phyloP scores from a whole-genome alignment of 2,113 vertebrate genomes.

The Cyprinodon brontotheroides region DNA sequence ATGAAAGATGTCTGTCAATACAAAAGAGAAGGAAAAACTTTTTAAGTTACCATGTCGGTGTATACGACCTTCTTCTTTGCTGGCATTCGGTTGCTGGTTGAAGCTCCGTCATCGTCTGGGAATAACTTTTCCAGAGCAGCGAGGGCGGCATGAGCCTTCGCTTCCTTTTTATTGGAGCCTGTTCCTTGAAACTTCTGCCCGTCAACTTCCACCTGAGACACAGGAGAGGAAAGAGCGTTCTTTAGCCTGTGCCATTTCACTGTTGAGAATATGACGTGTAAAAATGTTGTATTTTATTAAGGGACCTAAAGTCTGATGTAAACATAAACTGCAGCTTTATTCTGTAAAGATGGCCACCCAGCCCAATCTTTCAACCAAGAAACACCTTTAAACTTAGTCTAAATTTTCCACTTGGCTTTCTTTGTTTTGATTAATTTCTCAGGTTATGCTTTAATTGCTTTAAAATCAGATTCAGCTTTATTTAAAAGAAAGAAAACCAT shows the following conservation, averaged over 20 bases:
- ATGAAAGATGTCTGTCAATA: background rate
- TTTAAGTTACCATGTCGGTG: conserved; percentile 75
- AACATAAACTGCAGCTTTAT: background rate
- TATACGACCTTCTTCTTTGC: conserved; percentile 87
- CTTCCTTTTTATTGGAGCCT: conserved; percentile 95
- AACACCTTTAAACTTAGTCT: no score
- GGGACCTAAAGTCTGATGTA: background rate
- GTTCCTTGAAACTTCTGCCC: conserved; percentile 95
- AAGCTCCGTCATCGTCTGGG: conserved; percentile 72
- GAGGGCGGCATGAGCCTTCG: conserved; percentile 92
- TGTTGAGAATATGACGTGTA: no score
- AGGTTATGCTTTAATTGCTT: background rate
- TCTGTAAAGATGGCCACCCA: background rate
- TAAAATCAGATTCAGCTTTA: background rate
- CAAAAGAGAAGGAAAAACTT: background rate
- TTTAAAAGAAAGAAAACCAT: no score
- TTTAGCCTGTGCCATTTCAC: no score
- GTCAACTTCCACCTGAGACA: conserved; percentile 90
- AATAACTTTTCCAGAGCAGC: conserved; percentile 93
- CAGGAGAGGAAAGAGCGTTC: background rate
- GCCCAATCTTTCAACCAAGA: no score
- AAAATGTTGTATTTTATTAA: no score
- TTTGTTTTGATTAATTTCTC: background rate
- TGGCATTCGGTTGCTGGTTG: conserved; percentile 67
- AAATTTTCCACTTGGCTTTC: background rate